phyloP scores from a whole-genome alignment of 1,140 invertebrate genomes.

The Geopemphigus sp. region DNA sequence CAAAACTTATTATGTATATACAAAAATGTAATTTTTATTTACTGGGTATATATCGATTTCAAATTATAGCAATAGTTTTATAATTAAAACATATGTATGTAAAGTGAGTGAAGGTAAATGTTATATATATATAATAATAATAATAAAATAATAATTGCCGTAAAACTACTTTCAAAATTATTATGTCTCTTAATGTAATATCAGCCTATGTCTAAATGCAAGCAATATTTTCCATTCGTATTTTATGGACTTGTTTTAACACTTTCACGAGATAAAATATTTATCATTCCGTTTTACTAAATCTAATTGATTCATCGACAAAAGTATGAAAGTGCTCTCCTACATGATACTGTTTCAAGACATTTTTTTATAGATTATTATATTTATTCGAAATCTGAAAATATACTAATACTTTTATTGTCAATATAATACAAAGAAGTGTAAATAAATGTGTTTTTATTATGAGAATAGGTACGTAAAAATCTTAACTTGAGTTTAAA shows the following conservation, averaged over 20 bases:
- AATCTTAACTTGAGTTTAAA: no score
- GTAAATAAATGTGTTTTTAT: not conserved
- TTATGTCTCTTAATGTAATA: not conserved
- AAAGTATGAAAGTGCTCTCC: not conserved
- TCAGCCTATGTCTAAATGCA: not conserved
- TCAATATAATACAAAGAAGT: not conserved
- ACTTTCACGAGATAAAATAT: conserved; percentile 1
- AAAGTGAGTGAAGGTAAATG: not conserved
- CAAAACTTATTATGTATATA: no score
- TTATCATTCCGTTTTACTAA: not conserved
- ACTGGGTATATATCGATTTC: not conserved
- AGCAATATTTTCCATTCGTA: not conserved
- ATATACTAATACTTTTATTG: not conserved
- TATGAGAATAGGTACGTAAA: no score
- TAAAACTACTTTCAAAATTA: conserved; percentile 34
- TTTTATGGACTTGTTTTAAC: conserved; percentile 13
- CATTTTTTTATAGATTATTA: not conserved
- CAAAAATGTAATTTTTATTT: no score
- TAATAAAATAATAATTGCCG: not conserved
- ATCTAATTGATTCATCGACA: not conserved
- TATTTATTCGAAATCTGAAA: not conserved
- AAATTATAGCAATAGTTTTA: not conserved
- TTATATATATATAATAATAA: not conserved
- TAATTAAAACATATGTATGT: conserved; percentile 4
- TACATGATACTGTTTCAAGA: not conserved